phyloP scores from a whole-genome alignment of 2,113 vertebrate genomes.

The Tympanuchus pallidicinctus region DNA sequence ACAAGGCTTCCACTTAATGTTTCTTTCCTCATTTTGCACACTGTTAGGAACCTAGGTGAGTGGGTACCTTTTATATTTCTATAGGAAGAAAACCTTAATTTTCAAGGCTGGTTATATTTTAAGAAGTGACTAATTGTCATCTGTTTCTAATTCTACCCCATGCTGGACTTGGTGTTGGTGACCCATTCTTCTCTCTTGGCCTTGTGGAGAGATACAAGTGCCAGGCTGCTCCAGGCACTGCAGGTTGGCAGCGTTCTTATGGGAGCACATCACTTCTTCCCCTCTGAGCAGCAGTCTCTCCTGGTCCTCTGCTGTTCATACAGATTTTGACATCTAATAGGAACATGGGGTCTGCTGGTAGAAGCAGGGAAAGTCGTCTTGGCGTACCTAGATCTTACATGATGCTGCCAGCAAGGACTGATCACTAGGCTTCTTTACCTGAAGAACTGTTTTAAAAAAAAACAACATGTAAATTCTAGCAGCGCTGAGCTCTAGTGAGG shows the following conservation, averaged over 20 bases:
- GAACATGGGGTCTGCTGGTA: neutral
- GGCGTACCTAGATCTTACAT: fast-evolving
- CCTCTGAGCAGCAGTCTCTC: neutral
- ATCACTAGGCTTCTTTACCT: neutral
- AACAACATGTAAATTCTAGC: neutral
- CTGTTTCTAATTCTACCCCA: neutral
- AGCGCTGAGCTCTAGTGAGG: neutral
- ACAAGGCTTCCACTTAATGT: neutral
- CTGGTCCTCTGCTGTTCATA: neutral
- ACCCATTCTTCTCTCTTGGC: fast-evolving
- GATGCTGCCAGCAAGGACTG: neutral
- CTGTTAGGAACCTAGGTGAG: neutral
- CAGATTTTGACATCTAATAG: neutral
- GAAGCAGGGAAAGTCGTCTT: neutral
- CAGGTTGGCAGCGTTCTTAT: neutral
- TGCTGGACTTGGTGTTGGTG: neutral
- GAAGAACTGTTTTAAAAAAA: neutral
- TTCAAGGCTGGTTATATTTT: neutral
- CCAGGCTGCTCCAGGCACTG: fast-evolving
- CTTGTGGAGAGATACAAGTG: fast-evolving
- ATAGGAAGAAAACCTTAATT: fast-evolving
- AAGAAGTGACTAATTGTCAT: neutral
- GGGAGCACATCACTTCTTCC: neutral
- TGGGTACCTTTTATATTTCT: neutral
- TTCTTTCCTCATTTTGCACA: neutral